phyloP scores from a whole-genome alignment of 2,797 vertebrate genomes.

The Petrocephalus schoutedeni region DNA sequence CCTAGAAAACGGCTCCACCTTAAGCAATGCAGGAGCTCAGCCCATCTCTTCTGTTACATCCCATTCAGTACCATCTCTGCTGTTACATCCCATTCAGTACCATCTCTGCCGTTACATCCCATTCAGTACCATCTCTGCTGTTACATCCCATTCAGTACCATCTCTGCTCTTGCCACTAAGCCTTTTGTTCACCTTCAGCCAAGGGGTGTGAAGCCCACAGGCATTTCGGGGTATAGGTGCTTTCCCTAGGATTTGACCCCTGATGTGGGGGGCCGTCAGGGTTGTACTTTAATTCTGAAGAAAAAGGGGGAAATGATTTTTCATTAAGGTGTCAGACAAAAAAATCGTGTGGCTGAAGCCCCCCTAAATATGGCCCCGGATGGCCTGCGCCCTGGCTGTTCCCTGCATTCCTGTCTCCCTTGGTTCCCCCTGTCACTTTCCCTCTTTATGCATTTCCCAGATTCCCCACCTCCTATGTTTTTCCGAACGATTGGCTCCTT shows the following conservation, averaged over 20 bases:
- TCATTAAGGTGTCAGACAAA: background rate
- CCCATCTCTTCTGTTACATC: background rate
- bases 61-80: background rate
- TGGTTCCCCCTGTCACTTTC: background rate
- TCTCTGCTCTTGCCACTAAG: background rate
- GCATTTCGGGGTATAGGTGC: background rate
- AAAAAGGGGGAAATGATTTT: background rate
- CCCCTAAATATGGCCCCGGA: background rate
- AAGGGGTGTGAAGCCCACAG: background rate
- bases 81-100: background rate
- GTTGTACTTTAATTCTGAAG: background rate
- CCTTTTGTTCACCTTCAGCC: background rate
- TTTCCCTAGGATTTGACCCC: background rate
- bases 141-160: background rate
- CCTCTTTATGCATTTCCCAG: constrained; percentile 29
- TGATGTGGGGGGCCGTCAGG: background rate
- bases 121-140: background rate
- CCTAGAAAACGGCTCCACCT: background rate
- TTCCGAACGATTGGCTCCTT: constrained; percentile 34
- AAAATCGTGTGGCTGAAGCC: background rate
- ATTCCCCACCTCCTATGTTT: constrained; percentile 30
- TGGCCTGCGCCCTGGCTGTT: background rate
- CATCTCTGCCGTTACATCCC: background rate
- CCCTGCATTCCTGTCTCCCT: background rate
- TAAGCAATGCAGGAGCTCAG: background rate